Evolutionary conservation across 2,888 invertebrate genomes (phyloP), one percentile per base, ranked within the genome.

Genomic region (Limenitis arthemis): DNA sequence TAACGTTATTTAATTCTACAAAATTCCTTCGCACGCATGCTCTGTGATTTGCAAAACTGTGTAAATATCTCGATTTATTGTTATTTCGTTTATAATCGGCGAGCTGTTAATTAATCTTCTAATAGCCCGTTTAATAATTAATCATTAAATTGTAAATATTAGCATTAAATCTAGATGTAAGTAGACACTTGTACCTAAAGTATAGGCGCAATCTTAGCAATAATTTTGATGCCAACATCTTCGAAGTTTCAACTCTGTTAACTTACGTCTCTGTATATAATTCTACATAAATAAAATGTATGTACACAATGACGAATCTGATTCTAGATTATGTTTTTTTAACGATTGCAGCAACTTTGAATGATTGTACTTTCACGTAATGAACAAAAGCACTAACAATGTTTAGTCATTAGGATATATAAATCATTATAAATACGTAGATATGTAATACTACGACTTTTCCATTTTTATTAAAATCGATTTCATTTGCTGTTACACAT

Each of bases 51-150:
- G 77, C 79, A 77, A 20, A 76, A 77, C 78, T 77, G 65, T 85
- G 84, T 85, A 84, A 77, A 84, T 85, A 84, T 74, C 79, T 80
- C 78, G 77, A 79, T 78, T 80, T 76, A 72, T 83, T 79, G 85
- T 85, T 86, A 83, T 81, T 80, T 83, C 79, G 76, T 78, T 75
- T 75, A 72, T 77, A 76, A 74, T 74, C 59, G 67, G 77, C 75
- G 79, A 74, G 79, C 75, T 73, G 70, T 74, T 72, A 68, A 61
- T 63, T 69, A 64, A 66, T 67, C 62, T 63, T 68, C 64, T 70
- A 76, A 68, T 66, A 69, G 73, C 76, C 72, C 77, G 76, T 79
- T 75, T 71, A 73, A 73, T 73, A 72, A 74, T 75, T 72, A 75
- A 20, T 20, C 20, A 79, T 79, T 65, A 73, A 73, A 66, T 66